Base-by-base conservation (phyloP, 2,888 invertebrate genomes). In the Drosophila subquinaria region DNA sequence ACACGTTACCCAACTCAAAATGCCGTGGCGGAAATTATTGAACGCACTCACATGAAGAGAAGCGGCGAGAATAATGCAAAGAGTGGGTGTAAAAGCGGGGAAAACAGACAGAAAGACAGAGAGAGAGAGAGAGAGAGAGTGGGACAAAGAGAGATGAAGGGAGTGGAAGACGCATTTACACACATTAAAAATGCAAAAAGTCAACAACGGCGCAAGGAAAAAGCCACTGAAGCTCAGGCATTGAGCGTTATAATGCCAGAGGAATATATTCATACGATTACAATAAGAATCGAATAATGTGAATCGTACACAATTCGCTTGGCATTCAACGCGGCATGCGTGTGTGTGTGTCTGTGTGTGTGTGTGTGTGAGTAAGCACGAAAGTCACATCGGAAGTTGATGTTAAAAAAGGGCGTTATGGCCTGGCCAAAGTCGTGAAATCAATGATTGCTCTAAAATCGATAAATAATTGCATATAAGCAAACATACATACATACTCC, bases 191-290 rank as follows among this genome's bases (percentile, higher is more conserved):
- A 84, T 88, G 86, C 79, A 74, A 82, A 84, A 82, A 88, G 84
- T 84, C 84, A 88, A 84, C 88, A 80, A 85, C 78, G 78, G 76
- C 73, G 77, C 80, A 80, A 73, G 76, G 70, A 84, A 88, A 75
- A 82, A 76, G 84, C 86, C 83, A 84, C 83, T 85, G 86, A 74
- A 85, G 81, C 82, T 76, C 73, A 68, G 71, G 71, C 65, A 70
- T 63, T 80, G 82, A 80, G 80, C 77, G 79, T 73, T 85, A 84
- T 85, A 82, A 88, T 73, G 73, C 76, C 68, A 66, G 66, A 69
- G 66, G 85, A 88, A 88, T 88, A 81, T 88, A 85, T 88, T 88
- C 87, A 85, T 85, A 63, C 74, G 87, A 88, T 88, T 83, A 88
- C 85, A 88, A 85, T 85, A 79, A 88, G 82, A 86, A 86, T 88